Evolutionary conservation across 2,797 vertebrate genomes (phyloP).

Genomic region (Numenius phaeopus): DNA sequence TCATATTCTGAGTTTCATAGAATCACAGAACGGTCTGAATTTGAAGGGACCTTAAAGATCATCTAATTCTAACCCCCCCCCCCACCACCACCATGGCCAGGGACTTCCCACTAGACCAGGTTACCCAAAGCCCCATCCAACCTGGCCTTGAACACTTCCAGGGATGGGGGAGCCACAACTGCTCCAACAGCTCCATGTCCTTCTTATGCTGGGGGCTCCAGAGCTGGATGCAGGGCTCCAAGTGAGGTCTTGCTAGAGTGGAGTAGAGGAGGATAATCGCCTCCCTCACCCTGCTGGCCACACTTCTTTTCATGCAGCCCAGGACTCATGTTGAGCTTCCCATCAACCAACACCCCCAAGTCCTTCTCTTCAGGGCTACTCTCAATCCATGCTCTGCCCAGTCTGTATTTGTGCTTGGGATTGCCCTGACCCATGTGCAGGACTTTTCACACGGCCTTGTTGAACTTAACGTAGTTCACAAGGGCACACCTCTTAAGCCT

Average conservation of each 20-base stretch:
- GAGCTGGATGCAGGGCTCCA: background rate
- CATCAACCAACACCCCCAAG: background rate
- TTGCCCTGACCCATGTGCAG: background rate
- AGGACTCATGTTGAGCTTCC: background rate
- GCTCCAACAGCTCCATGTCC: background rate
- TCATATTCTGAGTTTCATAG: background rate
- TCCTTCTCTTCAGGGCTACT: background rate
- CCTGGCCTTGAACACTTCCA: background rate
- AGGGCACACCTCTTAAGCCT: background rate
- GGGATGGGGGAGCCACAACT: background rate
- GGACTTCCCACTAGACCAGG: background rate
- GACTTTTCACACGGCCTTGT: no score
- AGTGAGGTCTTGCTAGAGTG: background rate
- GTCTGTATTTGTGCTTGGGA: background rate
- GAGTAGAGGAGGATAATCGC: background rate
- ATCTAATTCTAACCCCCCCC: background rate
- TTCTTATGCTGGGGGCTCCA: background rate
- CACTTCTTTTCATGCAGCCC: background rate
- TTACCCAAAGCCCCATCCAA: background rate
- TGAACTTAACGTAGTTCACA: background rate
- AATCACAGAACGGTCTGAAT: background rate
- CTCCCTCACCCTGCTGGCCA: background rate
- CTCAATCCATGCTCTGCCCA: background rate
- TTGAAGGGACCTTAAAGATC: background rate
- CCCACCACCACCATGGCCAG: background rate